These are phyloP conservation scores for Rhagologus leucostigma DNA, from an alignment of 2,113 vertebrate species.

Conservation along the genomic window DNA sequence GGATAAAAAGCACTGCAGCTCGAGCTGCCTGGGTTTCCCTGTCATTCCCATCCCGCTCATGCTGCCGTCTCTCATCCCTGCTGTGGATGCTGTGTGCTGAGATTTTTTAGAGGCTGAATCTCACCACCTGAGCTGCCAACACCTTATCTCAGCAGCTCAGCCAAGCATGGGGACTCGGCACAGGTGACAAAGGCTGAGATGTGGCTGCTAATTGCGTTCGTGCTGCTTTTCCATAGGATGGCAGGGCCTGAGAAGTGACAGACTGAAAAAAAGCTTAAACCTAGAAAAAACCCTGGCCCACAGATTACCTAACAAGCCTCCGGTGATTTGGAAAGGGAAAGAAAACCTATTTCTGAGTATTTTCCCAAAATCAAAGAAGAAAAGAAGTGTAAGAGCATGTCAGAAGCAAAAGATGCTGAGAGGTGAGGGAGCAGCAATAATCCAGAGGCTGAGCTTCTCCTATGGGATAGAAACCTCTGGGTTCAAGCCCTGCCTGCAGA, in stretches of 20 bases:
- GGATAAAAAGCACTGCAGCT: not conserved
- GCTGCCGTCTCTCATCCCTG: not conserved
- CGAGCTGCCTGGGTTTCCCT: not conserved
- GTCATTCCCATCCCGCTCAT: not conserved
- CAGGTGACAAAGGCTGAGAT: slow-evolving; percentile 26
- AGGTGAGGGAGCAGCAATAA: not conserved
- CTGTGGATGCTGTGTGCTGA: not conserved
- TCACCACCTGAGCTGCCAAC: slow-evolving; percentile 9
- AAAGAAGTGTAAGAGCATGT: not conserved
- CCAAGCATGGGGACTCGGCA: not conserved
- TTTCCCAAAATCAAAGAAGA: not conserved
- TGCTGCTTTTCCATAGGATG: not conserved
- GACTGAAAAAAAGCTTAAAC: not conserved
- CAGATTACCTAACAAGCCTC: not conserved
- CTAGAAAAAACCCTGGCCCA: not conserved
- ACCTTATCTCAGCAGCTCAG: slow-evolving; percentile 35
- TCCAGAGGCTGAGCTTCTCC: not conserved
- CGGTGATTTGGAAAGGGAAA: not conserved
- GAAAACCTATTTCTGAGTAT: not conserved
- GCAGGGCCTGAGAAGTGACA: not conserved
- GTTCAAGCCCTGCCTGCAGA: not conserved
- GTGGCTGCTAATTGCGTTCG: not conserved
- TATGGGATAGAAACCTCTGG: accelerated
- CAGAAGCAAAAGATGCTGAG: not conserved
- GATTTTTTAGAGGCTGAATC: slow-evolving; percentile 12